Base-by-base conservation (phyloP, 2,888 invertebrate species). In the Odontomyia ornata region DNA sequence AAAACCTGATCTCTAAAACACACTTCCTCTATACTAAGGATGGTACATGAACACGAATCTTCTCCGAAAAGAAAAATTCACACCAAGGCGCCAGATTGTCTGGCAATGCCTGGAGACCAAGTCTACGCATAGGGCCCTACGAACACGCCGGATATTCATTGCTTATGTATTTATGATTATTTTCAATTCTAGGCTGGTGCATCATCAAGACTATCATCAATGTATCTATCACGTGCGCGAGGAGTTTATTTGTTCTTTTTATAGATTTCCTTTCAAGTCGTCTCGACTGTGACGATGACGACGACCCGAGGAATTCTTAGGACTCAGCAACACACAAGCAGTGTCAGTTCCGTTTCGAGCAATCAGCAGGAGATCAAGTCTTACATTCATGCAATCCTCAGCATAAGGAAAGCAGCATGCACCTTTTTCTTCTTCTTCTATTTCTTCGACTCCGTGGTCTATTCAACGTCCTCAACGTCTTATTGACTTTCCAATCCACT, bases 51-150 rank as follows among this genome's bases (percentile, higher is more conserved):
- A n/a, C n/a, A n/a, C n/a, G n/a, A 36, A 36, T 36, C 36, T 36
- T 18, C 52, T n/a, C n/a, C n/a, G n/a, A n/a, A n/a, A 1, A 52
- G 11, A 60, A 0, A 64, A 27, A 30, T 69, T 69, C 69, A 47
- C 69, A 69, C 69, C 69, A 69, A 69, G 69, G 69, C 69, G 69
- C 69, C 69, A 69, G 69, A 69, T 3, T 69, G 69, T 69, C 69
- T 69, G 69, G 69, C 27, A 47, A 69, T 18, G 21, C 25, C 69
- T 60, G 23, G 27, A 47, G 21, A 5, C 25, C 21, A 69, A 30
- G 47, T 69, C 69, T 46, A 27, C 13, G 21, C 69, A 47, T 25
- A 11, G n/a, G 9, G 21, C 30, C 25, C 23, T 7, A 21, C 43
- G 25, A 27, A 47, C 23, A 47, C 69, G 69, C 69, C 69, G 69